phyloP scores from a whole-genome alignment of 2,113 vertebrate species.

The Panthera uncia region DNA sequence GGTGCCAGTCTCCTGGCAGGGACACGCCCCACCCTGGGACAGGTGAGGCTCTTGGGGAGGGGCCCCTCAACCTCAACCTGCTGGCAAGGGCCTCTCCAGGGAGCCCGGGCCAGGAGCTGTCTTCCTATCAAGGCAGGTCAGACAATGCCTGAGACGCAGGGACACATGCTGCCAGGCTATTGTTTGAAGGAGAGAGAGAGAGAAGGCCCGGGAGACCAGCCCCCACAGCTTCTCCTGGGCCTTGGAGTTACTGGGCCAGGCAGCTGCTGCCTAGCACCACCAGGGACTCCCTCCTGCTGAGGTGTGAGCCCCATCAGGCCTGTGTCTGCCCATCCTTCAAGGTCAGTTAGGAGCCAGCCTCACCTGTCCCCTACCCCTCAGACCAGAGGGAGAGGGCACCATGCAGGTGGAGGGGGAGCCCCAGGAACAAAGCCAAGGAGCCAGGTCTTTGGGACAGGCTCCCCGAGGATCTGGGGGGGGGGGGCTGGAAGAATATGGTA shows the following conservation, averaged over 20 bases:
- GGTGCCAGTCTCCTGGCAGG: neutral
- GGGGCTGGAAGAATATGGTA: neutral
- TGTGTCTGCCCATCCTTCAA: neutral
- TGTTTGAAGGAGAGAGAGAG: slow-evolving; percentile 4
- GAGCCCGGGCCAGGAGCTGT: neutral
- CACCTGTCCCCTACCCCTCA: neutral
- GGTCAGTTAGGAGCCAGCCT: neutral
- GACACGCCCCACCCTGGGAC: neutral
- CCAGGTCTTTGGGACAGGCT: neutral
- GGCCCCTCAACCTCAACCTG: neutral
- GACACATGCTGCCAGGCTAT: neutral
- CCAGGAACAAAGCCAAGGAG: neutral
- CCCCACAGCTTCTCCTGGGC: neutral
- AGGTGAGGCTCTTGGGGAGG: neutral
- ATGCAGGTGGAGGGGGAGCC: neutral
- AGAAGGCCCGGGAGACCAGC: neutral
- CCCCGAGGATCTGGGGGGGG: neutral
- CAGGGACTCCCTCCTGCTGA: neutral
- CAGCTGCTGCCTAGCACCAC: neutral
- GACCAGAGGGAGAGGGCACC: neutral
- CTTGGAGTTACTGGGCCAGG: neutral
- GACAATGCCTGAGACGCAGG: slow-evolving; percentile 51
- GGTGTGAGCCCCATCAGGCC: neutral
- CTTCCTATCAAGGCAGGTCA: neutral
- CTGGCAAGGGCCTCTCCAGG: neutral